These are phyloP conservation scores for Oxycera nigricornis DNA, from an alignment of 2,888 invertebrate genomes.

Conservation along the genomic window DNA sequence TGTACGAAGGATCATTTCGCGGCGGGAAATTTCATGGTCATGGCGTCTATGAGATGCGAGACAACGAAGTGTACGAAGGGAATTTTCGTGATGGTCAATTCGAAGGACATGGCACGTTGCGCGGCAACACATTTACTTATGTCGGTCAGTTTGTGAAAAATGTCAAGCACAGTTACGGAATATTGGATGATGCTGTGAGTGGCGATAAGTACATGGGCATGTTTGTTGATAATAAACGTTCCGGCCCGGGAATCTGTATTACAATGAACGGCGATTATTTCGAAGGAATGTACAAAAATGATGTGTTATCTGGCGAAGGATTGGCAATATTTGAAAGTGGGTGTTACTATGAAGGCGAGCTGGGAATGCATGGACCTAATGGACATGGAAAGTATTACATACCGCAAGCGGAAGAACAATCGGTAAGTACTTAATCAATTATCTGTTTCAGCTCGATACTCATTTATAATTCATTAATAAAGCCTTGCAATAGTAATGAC, in stretches of 20 bases:
- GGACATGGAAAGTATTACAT: slow-evolving; percentile 84
- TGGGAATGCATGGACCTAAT: slow-evolving; percentile 77
- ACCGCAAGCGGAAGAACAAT: slow-evolving; percentile 73
- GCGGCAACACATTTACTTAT: slow-evolving; percentile 82
- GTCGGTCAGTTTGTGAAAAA: slow-evolving; percentile 89
- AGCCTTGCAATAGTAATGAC: slow-evolving; percentile 41
- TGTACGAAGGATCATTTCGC: slow-evolving; percentile 73
- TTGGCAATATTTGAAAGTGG: slow-evolving; percentile 89
- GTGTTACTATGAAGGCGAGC: slow-evolving; percentile 88
- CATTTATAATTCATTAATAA: not conserved
- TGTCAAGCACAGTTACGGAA: slow-evolving; percentile 83
- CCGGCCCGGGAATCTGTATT: slow-evolving; percentile 85
- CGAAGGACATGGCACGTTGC: slow-evolving; percentile 85
- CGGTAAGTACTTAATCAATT: slow-evolving; percentile 45
- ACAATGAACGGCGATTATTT: slow-evolving; percentile 91
- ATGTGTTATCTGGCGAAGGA: slow-evolving; percentile 82
- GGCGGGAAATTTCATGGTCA: slow-evolving; percentile 84
- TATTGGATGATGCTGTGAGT: slow-evolving; percentile 83
- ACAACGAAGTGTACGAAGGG: slow-evolving; percentile 85
- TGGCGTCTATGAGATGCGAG: slow-evolving; percentile 71
- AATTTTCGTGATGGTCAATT: slow-evolving; percentile 84
- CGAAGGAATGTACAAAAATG: slow-evolving; percentile 84
- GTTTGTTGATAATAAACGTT: slow-evolving; percentile 84
- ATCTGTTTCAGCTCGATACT: slow-evolving; percentile 1
- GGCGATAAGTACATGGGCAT: slow-evolving; percentile 91